Percentiles rank a stretch among this genome's conserved stretches.
phyloP scores from a whole-genome alignment of 1,140 invertebrate genomes.

The Eciton burchellii region DNA sequence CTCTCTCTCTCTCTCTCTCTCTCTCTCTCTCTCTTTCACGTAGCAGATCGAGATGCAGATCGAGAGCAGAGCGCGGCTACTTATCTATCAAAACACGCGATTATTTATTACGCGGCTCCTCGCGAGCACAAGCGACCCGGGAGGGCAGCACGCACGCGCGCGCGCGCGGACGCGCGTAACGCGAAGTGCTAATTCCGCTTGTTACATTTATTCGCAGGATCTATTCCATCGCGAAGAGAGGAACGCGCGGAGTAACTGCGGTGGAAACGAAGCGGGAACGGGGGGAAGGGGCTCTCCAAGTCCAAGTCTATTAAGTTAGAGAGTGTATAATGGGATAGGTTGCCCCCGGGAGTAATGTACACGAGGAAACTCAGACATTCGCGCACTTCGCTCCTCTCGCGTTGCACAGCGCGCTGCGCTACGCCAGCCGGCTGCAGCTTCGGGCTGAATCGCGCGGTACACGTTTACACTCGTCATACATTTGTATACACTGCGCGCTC shows the following conservation, averaged over 20 bases:
- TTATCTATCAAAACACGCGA: slow-evolving; percentile 6
- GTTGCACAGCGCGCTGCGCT: slow-evolving; percentile 61
- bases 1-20: too few species aligned
- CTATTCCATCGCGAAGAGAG: slow-evolving; percentile 56
- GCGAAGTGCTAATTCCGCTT: slow-evolving; percentile 68
- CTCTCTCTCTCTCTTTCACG: too few species aligned
- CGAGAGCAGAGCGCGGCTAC: background rate
- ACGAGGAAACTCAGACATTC: slow-evolving; percentile 65
- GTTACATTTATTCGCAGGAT: slow-evolving; percentile 66
- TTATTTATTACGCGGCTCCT: slow-evolving; percentile 33
- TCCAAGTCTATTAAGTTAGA: slow-evolving; percentile 78
- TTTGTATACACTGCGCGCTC: slow-evolving; percentile 37
- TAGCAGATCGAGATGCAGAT: too few species aligned
- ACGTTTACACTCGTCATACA: slow-evolving; percentile 52
- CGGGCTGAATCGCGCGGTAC: slow-evolving; percentile 37
- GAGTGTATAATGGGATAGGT: slow-evolving; percentile 77
- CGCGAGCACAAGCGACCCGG: background rate
- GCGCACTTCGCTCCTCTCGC: slow-evolving; percentile 35
- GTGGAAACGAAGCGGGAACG: slow-evolving; percentile 40
- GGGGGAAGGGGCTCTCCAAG: slow-evolving; percentile 61
- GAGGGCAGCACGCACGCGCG: background rate
- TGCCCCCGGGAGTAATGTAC: slow-evolving; percentile 71
- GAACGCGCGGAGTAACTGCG: slow-evolving; percentile 11
- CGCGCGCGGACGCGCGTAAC: background rate
- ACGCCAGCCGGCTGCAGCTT: slow-evolving; percentile 37